Evolutionary conservation across 2,888 invertebrate genomes (phyloP).

Genomic region (Mallateleia sp.): DNA sequence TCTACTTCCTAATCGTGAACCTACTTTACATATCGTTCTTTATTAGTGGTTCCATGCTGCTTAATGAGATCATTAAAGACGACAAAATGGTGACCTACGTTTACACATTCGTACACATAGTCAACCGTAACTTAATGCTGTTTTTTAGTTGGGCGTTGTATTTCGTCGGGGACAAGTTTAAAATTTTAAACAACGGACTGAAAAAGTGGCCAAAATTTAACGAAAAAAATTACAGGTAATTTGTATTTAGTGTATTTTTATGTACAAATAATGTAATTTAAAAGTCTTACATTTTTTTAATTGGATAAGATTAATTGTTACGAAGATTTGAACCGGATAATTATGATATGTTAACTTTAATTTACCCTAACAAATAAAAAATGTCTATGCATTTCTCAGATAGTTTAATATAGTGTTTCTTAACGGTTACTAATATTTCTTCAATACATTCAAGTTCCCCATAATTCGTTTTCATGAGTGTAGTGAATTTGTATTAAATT

Average conservation of each 20-base stretch:
- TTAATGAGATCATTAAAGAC: background rate
- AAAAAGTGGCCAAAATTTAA: constrained; percentile 32
- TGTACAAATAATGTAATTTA: too few relatives aligned
- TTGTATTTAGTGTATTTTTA: background rate
- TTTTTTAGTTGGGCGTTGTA: constrained; percentile 46
- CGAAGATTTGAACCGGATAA: too few relatives aligned
- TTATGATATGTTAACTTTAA: too few relatives aligned
- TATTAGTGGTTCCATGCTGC: constrained; percentile 10
- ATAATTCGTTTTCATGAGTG: too few relatives aligned
- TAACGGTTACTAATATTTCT: too few relatives aligned
- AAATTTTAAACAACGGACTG: constrained; percentile 39
- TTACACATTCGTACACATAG: constrained; percentile 52
- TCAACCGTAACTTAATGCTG: constrained; percentile 48
- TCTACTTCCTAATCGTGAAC: constrained; percentile 19
- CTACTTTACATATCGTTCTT: constrained; percentile 17
- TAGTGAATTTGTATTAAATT: too few relatives aligned
- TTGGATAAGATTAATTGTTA: too few relatives aligned
- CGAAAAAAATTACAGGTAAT: background rate
- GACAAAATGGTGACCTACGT: constrained; percentile 17
- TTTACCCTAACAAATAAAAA: too few relatives aligned
- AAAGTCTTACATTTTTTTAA: too few relatives aligned
- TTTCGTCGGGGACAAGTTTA: constrained; percentile 41
- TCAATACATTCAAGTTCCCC: too few relatives aligned
- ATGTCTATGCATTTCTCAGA: too few relatives aligned
- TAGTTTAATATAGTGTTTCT: too few relatives aligned